Percentiles rank a stretch among this genome's conserved stretches.
These are phyloP conservation scores for Artemia sinica DNA, from an alignment of 2,888 invertebrate genomes.

Conservation along the genomic window DNA sequence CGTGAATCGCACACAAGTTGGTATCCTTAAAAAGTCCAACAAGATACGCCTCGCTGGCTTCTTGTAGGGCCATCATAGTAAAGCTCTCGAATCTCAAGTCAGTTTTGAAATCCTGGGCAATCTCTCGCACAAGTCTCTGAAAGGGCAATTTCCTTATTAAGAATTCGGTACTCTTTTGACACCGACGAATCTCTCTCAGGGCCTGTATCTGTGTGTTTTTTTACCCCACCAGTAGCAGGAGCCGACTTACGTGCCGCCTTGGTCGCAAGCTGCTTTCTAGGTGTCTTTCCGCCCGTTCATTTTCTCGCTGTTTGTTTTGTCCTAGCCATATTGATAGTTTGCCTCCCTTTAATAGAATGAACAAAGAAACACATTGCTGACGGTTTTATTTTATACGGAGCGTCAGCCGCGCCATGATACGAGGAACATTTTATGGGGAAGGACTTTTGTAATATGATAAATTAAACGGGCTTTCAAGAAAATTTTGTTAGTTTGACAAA, in stretches of 20 bases:
- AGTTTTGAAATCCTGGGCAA: slow-evolving; percentile 31
- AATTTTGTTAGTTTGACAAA: too few species aligned
- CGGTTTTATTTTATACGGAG: too few species aligned
- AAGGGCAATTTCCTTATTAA: slow-evolving; percentile 37
- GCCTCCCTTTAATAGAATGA: too few species aligned
- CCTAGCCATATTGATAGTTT: slow-evolving; percentile 56
- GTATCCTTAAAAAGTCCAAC: slow-evolving; percentile 94
- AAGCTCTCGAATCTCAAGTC: slow-evolving; percentile 26
- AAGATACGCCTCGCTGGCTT: slow-evolving; percentile 74
- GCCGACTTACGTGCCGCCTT: slow-evolving; percentile 71
- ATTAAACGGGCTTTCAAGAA: too few species aligned
- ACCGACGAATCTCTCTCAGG: slow-evolving; percentile 37
- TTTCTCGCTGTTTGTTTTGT: slow-evolving; percentile 95
- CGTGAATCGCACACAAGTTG: slow-evolving; percentile 91
- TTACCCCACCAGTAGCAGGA: slow-evolving; percentile 37
- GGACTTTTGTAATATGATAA: too few species aligned
- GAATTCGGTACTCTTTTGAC: slow-evolving; percentile 37
- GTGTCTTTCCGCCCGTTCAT: slow-evolving; percentile 90
- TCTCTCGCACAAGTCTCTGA: slow-evolving; percentile 28
- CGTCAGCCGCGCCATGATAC: too few species aligned
- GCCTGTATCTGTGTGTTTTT: slow-evolving; percentile 37
- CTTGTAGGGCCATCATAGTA: slow-evolving; percentile 19
- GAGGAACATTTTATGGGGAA: too few species aligned
- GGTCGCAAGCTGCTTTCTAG: slow-evolving; percentile 78
- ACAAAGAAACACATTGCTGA: too few species aligned